A percentile compares a stretch with the other conserved stretches of the same genome.
Conservation (phyloP, 2,888 invertebrate species). For the Callyntrura guangdongensis region DNA sequence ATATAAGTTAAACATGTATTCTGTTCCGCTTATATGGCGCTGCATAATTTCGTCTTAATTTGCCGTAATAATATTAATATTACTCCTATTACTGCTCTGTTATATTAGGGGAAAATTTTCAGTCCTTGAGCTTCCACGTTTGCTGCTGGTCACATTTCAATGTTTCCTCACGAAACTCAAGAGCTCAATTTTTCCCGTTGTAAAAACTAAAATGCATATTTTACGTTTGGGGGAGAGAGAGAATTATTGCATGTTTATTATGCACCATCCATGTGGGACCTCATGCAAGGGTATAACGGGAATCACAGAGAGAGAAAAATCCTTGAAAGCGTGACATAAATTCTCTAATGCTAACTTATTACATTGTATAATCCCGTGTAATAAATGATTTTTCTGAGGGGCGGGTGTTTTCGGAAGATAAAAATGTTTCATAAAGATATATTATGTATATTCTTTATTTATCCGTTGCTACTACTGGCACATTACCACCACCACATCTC, state of each 20-base stretch:
- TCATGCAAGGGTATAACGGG: background rate
- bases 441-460: background rate
- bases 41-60: no score
- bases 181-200: no score
- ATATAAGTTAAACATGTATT: no score
- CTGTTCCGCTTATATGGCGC: no score
- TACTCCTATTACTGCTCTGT: no score
- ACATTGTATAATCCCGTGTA: slow-evolving; percentile 26
- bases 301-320: background rate
- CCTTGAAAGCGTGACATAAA: slow-evolving; percentile 24
- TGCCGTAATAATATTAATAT: no score
- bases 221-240: background rate
- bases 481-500: background rate
- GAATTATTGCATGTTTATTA: slow-evolving; percentile 3
- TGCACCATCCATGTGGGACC: no score
- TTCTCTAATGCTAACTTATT: slow-evolving; percentile 23
- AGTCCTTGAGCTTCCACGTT: no score
- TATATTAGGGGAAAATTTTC: no score
- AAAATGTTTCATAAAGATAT: background rate
- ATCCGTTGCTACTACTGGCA: background rate
- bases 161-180: no score
- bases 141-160: no score
- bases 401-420: slow-evolving; percentile 29
- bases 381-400: background rate
- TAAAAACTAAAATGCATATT: no score